A percentile compares a stretch with the other conserved stretches of the same genome.
These are phyloP conservation scores for Acanthisitta chloris DNA, from an alignment of 2,113 vertebrate genomes.

Conservation along the genomic window DNA sequence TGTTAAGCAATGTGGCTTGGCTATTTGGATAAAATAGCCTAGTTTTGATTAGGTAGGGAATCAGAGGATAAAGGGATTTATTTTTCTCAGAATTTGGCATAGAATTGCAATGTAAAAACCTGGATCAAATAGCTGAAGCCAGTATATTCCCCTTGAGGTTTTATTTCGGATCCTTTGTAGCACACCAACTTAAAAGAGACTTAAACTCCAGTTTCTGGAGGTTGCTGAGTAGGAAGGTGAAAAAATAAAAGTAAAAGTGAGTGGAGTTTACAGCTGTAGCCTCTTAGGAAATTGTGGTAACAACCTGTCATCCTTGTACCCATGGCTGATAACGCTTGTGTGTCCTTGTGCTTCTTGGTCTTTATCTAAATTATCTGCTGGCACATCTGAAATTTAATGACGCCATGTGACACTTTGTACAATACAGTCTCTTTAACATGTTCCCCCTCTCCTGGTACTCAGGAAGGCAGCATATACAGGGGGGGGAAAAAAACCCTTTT, in stretches of 20 bases:
- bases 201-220: neutral
- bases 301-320: neutral
- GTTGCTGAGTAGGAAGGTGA: neutral
- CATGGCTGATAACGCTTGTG: neutral
- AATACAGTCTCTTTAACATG: accelerated
- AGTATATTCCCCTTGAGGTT: constrained; percentile 8
- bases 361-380: constrained; percentile 8
- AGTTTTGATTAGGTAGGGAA: constrained; percentile 44
- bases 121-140: constrained; percentile 33
- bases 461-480: neutral
- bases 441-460: neutral
- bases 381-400: neutral
- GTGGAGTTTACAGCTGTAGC: neutral
- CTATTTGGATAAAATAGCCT: neutral
- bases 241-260: neutral
- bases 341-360: neutral
- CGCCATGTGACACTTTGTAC: neutral
- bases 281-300: constrained; percentile 11
- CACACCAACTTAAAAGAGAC: constrained; percentile 21
- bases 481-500: neutral
- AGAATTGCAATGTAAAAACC: constrained; percentile 7
- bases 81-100: neutral
- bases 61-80: neutral
- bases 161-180: constrained; percentile 18
- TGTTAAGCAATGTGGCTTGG: neutral